Evolutionary conservation across 2,888 invertebrate genomes (phyloP).

Genomic region (Drosophila pseudotalamancana): DNA sequence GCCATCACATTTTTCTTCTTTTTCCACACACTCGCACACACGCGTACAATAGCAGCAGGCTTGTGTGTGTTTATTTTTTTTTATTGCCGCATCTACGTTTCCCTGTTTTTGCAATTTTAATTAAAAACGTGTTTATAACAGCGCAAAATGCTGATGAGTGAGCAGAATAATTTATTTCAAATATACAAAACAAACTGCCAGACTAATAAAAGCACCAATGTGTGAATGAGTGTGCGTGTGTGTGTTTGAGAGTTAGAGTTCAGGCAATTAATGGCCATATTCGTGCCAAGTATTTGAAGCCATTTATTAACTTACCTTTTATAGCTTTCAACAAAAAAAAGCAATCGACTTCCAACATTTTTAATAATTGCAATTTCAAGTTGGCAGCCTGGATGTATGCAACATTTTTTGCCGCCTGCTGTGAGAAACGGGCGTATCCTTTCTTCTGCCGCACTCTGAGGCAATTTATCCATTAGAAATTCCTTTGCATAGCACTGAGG

Average conservation of each 20-base stretch:
- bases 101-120: constrained; percentile 77
- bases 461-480: constrained; percentile 62
- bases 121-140: constrained; percentile 80
- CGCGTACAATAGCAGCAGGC: constrained; percentile 3
- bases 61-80: constrained; percentile 36
- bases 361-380: constrained; percentile 31
- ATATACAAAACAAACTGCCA: constrained; percentile 48
- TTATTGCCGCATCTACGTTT: constrained; percentile 62
- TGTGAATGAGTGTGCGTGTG: neutral
- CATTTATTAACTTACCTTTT: constrained; percentile 32
- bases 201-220: constrained; percentile 26
- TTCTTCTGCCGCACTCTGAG: constrained; percentile 24
- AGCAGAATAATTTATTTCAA: constrained; percentile 77
- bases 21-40: constrained; percentile 12
- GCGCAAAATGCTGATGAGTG: constrained; percentile 76
- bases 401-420: constrained; percentile 15
- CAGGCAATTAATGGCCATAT: constrained; percentile 55
- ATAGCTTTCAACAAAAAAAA: constrained; percentile 4
- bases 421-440: constrained; percentile 1
- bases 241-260: constrained; percentile 7
- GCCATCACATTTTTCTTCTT: constrained; percentile 65
- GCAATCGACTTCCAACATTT: constrained; percentile 5
- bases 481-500: constrained; percentile 66
- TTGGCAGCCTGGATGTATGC: constrained; percentile 32
- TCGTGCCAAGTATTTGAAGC: constrained; percentile 43